Percentiles rank a stretch among this genome's conserved stretches.
Conservation (phyloP, 2,888 invertebrate species). For the Diloba caeruleocephala region DNA sequence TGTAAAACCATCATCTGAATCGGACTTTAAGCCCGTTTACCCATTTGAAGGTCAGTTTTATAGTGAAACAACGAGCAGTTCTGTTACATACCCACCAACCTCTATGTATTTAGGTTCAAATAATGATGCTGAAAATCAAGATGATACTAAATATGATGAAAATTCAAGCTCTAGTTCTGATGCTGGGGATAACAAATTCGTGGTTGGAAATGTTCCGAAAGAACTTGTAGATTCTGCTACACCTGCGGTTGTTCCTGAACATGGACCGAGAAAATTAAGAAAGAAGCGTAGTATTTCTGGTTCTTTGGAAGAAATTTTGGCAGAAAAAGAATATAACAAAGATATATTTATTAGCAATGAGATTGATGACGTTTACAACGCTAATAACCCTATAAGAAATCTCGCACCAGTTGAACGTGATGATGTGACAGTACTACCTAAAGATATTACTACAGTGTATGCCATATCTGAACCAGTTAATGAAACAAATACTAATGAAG, state of each 20-base stretch:
- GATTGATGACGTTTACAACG: conserved; percentile 75
- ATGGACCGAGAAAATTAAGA: conserved; percentile 89
- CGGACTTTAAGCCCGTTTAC: conserved; percentile 85
- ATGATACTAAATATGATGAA: conserved; percentile 73
- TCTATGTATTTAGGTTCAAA: conserved; percentile 85
- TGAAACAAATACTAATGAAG: conserved; percentile 55
- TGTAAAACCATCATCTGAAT: conserved; percentile 79
- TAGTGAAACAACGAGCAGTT: conserved; percentile 78
- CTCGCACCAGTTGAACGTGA: conserved; percentile 55
- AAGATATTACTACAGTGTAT: conserved; percentile 70
- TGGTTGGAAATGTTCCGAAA: conserved; percentile 91
- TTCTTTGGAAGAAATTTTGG: conserved; percentile 80
- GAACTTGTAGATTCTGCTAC: conserved; percentile 87
- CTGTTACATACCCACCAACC: conserved; percentile 80
- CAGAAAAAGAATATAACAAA: conserved; percentile 75
- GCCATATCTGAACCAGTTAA: conserved; percentile 65
- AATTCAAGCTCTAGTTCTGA: conserved; percentile 62
- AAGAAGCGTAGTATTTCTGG: conserved; percentile 74
- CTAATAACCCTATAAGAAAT: conserved; percentile 61
- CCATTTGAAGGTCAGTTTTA: conserved; percentile 82
- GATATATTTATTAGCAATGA: conserved; percentile 84
- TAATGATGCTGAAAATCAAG: conserved; percentile 68
- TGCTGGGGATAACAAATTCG: conserved; percentile 87
- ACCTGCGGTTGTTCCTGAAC: conserved; percentile 90
- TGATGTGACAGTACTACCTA: conserved; percentile 46